A percentile compares a stretch with the other conserved stretches of the same genome.
phyloP scores from a whole-genome alignment of 1,140 invertebrate species.

The Scaptomyza graminum region DNA sequence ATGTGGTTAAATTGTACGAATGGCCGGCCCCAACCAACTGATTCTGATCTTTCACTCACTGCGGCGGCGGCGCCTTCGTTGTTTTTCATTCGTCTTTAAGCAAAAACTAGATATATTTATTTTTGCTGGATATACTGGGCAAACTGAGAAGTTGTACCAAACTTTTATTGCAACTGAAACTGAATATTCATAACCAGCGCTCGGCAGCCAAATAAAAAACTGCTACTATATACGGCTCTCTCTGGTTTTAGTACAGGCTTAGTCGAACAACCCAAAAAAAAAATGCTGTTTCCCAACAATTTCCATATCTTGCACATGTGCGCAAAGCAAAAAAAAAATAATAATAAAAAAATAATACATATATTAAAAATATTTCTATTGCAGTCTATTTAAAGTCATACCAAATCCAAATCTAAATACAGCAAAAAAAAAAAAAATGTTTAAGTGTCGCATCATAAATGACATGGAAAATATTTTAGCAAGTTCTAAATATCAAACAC shows the following conservation, averaged over 20 bases:
- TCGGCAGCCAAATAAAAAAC: background rate
- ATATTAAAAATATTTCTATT: conserved; percentile 25
- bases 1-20: conserved; percentile 76
- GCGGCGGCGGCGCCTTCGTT: too few relatives aligned
- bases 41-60: conserved; percentile 15
- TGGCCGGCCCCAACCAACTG: conserved; percentile 21
- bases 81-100: conserved; percentile 20
- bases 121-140: background rate
- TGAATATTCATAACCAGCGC: conserved; percentile 66
- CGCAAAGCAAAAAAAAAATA: conserved; percentile 6
- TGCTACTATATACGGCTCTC: background rate
- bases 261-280: background rate
- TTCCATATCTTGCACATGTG: conserved; percentile 66
- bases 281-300: conserved; percentile 22
- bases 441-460: conserved; percentile 28
- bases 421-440: conserved; percentile 13
- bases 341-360: background rate
- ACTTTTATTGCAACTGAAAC: conserved; percentile 29
- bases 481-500: too few relatives aligned
- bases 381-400: conserved; percentile 35
- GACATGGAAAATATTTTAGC: conserved; percentile 19
- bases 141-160: conserved; percentile 11
- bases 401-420: conserved; percentile 39
- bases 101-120: background rate
- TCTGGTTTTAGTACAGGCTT: conserved; percentile 24